These are phyloP conservation scores for Macrobrachium rosenbergii DNA, from an alignment of 1,140 invertebrate species.

Conservation along the genomic window DNA sequence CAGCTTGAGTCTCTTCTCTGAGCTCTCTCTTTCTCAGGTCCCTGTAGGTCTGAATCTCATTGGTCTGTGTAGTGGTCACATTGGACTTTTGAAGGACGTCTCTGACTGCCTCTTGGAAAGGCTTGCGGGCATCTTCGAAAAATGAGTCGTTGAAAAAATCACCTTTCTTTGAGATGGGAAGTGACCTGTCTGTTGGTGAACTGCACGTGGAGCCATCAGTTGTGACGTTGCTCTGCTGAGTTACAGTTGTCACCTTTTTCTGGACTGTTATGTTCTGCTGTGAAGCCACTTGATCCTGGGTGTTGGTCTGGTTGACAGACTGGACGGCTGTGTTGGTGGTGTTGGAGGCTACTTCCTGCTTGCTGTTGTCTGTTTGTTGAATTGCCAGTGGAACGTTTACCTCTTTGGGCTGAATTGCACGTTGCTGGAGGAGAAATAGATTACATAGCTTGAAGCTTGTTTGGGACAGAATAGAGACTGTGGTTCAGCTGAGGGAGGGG, in stretches of 20 bases:
- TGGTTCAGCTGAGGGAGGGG: too few relatives aligned
- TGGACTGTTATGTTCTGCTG: not conserved
- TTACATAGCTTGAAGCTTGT: too few relatives aligned
- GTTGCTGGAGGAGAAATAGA: too few relatives aligned
- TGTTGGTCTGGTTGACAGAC: not conserved
- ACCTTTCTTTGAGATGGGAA: conserved; percentile 33
- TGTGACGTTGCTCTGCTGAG: not conserved
- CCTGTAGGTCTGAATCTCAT: conserved; percentile 49
- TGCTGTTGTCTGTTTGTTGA: too few relatives aligned
- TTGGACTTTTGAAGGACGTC: conserved; percentile 45
- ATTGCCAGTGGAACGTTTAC: too few relatives aligned
- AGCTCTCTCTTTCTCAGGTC: conserved; percentile 41
- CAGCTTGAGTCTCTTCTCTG: conserved; percentile 45
- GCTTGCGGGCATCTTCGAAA: conserved; percentile 51
- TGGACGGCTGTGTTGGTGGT: too few relatives aligned
- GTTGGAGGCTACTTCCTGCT: too few relatives aligned
- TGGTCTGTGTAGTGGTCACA: conserved; percentile 9
- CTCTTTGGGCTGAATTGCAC: too few relatives aligned
- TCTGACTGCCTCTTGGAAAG: conserved; percentile 43
- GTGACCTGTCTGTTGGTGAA: not conserved
- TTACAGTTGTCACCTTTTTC: conserved; percentile 10
- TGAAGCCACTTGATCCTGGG: not conserved
- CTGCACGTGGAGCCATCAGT: too few relatives aligned
- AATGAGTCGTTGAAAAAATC: conserved; percentile 50
- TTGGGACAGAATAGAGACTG: too few relatives aligned